phyloP scores from a whole-genome alignment of 1,140 invertebrate species.

The Meteorus sp. region DNA sequence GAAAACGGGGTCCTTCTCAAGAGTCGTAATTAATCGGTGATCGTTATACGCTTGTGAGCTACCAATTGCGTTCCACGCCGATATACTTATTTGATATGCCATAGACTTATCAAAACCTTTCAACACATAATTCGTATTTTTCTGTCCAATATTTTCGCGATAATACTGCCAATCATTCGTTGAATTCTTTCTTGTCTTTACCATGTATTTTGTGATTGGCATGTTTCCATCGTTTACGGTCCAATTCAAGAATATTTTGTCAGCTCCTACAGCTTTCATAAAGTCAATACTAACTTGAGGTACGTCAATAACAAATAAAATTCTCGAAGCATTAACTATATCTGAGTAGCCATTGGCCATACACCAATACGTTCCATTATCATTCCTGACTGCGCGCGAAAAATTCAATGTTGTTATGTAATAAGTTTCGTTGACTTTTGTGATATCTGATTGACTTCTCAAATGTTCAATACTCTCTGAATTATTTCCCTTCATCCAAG shows the following conservation, averaged over 20 bases:
- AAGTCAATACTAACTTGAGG: constrained; percentile 74
- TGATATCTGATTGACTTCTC: constrained; percentile 46
- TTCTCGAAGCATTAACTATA: constrained; percentile 46
- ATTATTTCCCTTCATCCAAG: constrained; percentile 64
- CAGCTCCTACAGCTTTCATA: constrained; percentile 73
- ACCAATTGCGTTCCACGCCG: constrained; percentile 62
- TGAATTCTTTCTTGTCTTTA: constrained; percentile 66
- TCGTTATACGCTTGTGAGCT: constrained; percentile 56
- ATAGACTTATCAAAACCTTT: constrained; percentile 65
- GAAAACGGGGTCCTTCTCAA: constrained; percentile 74
- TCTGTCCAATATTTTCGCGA: constrained; percentile 59
- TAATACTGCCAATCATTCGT: constrained; percentile 61
- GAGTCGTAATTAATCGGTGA: constrained; percentile 62
- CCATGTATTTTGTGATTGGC: constrained; percentile 67
- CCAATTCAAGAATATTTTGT: constrained; percentile 80
- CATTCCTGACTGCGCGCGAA: constrained; percentile 62
- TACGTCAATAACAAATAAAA: constrained; percentile 68
- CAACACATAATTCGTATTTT: constrained; percentile 67
- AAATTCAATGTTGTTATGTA: constrained; percentile 62
- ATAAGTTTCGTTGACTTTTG: constrained; percentile 61
- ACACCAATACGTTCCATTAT: constrained; percentile 70
- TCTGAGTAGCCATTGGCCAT: constrained; percentile 46
- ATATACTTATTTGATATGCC: constrained; percentile 63
- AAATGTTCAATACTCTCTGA: constrained; percentile 52
- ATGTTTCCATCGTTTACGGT: constrained; percentile 77